phyloP scores from a whole-genome alignment of 1,140 invertebrate genomes.

The Cyclargus thomasi region DNA sequence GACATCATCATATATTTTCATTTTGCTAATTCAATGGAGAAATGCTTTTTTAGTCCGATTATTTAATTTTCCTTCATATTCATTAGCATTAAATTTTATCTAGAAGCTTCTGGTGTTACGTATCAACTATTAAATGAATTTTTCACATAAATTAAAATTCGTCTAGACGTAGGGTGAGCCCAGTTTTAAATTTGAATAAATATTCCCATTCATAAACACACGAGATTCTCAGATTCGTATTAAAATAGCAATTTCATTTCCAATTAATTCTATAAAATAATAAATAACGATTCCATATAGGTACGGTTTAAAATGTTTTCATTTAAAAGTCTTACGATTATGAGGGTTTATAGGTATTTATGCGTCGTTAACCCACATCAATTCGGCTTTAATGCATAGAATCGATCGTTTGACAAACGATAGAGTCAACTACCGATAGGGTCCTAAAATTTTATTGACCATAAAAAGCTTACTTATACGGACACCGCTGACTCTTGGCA shows the following conservation, averaged over 20 bases:
- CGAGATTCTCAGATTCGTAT: neutral
- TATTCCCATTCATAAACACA: slow-evolving; percentile 1
- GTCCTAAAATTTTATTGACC: slow-evolving; percentile 60
- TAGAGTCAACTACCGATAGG: slow-evolving; percentile 58
- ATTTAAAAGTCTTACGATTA: slow-evolving; percentile 36
- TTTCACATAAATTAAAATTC: neutral
- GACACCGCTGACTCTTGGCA: slow-evolving; percentile 42
- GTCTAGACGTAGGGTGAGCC: neutral
- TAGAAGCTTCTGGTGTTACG: neutral
- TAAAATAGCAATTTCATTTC: slow-evolving; percentile 1
- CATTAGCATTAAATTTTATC: too few species aligned
- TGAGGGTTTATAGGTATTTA: slow-evolving; percentile 23
- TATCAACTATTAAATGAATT: neutral
- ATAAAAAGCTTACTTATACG: slow-evolving; percentile 62
- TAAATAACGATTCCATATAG: slow-evolving; percentile 3
- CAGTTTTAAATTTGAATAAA: neutral
- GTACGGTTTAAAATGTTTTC: slow-evolving; percentile 29
- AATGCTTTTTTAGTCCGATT: too few species aligned
- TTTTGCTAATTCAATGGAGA: too few species aligned
- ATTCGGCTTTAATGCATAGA: slow-evolving; percentile 39
- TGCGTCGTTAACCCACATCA: slow-evolving; percentile 37
- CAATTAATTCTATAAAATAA: neutral
- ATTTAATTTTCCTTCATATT: neutral
- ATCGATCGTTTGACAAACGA: slow-evolving; percentile 56
- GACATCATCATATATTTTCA: too few species aligned